These are phyloP conservation scores for Sinhomidia bicolor DNA, from an alignment of 2,888 invertebrate genomes.

Conservation along the genomic window DNA sequence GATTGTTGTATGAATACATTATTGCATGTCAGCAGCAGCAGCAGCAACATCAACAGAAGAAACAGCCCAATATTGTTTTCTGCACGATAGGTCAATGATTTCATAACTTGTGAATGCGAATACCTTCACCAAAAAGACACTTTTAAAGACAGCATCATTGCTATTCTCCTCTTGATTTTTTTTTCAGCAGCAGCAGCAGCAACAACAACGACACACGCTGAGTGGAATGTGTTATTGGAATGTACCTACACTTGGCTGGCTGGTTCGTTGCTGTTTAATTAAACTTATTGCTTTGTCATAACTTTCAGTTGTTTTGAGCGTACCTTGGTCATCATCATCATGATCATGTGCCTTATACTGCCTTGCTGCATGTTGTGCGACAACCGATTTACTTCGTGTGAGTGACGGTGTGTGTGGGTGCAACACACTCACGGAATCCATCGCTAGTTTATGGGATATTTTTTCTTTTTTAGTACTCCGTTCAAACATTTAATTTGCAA, in stretches of 20 bases:
- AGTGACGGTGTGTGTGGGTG: constrained; percentile 25
- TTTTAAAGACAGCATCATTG: neutral
- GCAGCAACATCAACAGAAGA: too few species aligned
- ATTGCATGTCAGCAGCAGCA: neutral
- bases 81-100: constrained; percentile 58
- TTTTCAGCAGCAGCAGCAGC: neutral
- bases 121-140: neutral
- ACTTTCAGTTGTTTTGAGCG: neutral
- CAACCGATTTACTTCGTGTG: neutral
- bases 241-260: neutral
- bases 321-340: neutral
- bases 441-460: constrained; percentile 12
- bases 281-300: constrained; percentile 23
- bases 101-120: neutral
- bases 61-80: constrained; percentile 5
- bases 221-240: neutral
- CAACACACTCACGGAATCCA: neutral
- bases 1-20: too few species aligned
- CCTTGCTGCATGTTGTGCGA: neutral
- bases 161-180: neutral
- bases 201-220: neutral
- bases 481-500: constrained; percentile 44
- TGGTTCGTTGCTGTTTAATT: constrained; percentile 13
- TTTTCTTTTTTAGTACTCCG: neutral
- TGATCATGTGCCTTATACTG: neutral